phyloP scores from a whole-genome alignment of 2,888 invertebrate species.

The Minunthozetes semirufus region DNA sequence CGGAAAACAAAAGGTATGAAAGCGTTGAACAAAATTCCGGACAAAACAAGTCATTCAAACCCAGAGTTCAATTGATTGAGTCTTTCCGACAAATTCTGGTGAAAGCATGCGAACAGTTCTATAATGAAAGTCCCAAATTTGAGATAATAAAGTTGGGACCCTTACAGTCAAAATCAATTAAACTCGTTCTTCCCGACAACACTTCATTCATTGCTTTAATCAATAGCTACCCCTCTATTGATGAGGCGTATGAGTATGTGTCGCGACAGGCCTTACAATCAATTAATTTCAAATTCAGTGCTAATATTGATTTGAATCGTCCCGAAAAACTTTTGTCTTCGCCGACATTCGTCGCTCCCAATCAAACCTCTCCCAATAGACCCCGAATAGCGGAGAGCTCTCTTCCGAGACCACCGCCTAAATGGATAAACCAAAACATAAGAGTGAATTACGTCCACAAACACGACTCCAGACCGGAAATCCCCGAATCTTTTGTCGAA shows the following conservation, averaged over 20 bases:
- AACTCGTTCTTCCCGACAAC: background rate
- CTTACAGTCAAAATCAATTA: background rate
- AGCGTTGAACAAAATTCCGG: background rate
- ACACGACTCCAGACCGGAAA: background rate
- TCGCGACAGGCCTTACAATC: background rate
- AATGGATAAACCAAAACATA: background rate
- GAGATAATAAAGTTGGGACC: background rate
- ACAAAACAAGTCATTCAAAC: background rate
- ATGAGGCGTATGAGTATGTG: background rate
- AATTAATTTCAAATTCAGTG: background rate
- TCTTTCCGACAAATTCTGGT: background rate
- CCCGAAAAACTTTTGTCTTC: slow-evolving; percentile 5
- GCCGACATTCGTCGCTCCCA: background rate
- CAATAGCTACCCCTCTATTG: background rate
- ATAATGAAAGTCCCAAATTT: background rate
- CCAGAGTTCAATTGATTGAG: background rate
- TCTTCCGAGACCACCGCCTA: background rate
- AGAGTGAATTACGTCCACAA: background rate
- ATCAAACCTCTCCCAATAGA: background rate
- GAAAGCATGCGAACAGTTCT: background rate
- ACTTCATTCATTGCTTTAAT: background rate
- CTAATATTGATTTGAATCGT: slow-evolving; percentile 4
- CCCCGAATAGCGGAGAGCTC: background rate
- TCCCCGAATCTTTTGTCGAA: slow-evolving; percentile 17
- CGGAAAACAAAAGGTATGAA: slow-evolving; percentile 1